Base-by-base conservation (phyloP, 2,113 vertebrate genomes). In the Turnix velox region DNA sequence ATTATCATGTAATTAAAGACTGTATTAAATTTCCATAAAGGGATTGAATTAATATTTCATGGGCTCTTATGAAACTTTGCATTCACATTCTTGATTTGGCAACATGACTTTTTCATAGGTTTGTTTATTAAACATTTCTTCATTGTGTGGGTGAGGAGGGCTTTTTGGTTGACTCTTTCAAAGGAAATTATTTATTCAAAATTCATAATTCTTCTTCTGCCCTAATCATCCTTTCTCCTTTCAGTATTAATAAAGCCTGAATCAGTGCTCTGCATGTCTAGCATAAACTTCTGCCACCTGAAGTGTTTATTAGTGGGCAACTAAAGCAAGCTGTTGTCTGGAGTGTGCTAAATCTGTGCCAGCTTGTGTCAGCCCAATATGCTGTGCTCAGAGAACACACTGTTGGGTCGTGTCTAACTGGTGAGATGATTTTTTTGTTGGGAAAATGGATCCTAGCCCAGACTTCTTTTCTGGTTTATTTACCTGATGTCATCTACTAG, bases 261-360 rank as follows among this genome's bases (percentile, higher is more conserved):
- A 45, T 77, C 17, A 18, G 80, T 42, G 5, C 62, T 67, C 68
- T 49, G 59, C 4, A 1, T 59, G 83, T 81, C 77, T 94, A 90
- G 83, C 86, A 52, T 80, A 72, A 76, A 14, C 27, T 92, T 59
- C 18, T 94, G 73, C 80, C 73, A 75, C 88, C 52, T 92, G 80
- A 96, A 51, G 63, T 68, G 76, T 63, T 88, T 88, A 90, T 84
- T 96, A 94, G 73, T 86, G 93, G 73, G 83, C 11, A 14, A 52
- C 72, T 84, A 57, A 58, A 72, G 57, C 68, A 90, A 84, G 83
- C 90, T 90, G 90, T 31, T 90, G 86, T 90, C 86, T 92, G 75
- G 54, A 73, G 71, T 3, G 3, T 65, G 43, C 83, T 80, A 74
- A 10, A 12, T 71, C 84, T 68, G 63, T 90, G 86, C 88, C 93